phyloP scores from a whole-genome alignment of 2,888 invertebrate species.

The Apocheima hispidaria region DNA sequence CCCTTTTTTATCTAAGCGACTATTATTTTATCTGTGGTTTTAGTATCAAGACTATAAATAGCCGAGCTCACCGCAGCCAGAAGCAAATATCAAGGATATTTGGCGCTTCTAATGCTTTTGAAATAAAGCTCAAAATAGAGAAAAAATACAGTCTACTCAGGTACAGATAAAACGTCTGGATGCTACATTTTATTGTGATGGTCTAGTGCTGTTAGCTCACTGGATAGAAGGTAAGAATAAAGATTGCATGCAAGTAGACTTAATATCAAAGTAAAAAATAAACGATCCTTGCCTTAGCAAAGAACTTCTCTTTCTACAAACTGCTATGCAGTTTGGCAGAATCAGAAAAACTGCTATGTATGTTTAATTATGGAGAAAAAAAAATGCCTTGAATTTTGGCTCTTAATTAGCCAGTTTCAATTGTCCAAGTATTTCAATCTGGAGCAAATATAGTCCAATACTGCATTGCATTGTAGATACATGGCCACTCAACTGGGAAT shows the following conservation, averaged over 20 bases:
- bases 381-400: no score
- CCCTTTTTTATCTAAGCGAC: not conserved
- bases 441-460: no score
- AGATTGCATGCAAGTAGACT: not conserved
- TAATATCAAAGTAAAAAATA: no score
- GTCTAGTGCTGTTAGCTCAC: slow-evolving; percentile 8
- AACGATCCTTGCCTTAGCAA: no score
- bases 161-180: slow-evolving; percentile 17
- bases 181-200: slow-evolving; percentile 10
- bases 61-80: slow-evolving; percentile 12
- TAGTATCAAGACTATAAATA: slow-evolving; percentile 20
- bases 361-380: no score
- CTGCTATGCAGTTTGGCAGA: no score
- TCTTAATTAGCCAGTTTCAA: no score
- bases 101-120: not conserved
- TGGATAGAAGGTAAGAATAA: not conserved
- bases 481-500: not conserved
- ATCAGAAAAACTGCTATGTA: no score
- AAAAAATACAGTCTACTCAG: slow-evolving; percentile 1
- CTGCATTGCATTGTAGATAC: slow-evolving; percentile 3
- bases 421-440: no score
- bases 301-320: no score
- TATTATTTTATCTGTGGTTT: slow-evolving; percentile 9
- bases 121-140: slow-evolving; percentile 14
- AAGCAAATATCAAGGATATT: slow-evolving; percentile 4